These are phyloP conservation scores for Cinara cedri DNA, from an alignment of 2,888 invertebrate species.

Conservation along the genomic window DNA sequence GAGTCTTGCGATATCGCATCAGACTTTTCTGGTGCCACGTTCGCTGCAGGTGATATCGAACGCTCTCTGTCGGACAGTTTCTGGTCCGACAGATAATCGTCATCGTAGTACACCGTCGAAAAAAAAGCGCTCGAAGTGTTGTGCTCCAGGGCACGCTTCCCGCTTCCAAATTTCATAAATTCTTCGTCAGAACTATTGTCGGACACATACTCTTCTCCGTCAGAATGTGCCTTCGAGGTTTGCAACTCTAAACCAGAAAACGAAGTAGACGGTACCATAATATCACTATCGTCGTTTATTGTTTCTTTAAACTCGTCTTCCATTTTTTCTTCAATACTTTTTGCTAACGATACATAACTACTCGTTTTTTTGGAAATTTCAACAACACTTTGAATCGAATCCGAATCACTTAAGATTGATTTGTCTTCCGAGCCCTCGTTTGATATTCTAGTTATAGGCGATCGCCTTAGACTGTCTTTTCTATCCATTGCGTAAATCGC, in stretches of 20 bases:
- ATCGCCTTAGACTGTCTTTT: slow-evolving; percentile 36
- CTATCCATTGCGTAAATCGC: slow-evolving; percentile 38
- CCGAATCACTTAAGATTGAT: slow-evolving; percentile 35
- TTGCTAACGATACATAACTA: slow-evolving; percentile 11
- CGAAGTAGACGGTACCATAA: not conserved
- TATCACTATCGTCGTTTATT: not conserved
- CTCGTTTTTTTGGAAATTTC: slow-evolving; percentile 15
- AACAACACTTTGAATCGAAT: slow-evolving; percentile 35
- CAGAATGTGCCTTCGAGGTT: not conserved
- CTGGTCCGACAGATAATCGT: slow-evolving; percentile 37
- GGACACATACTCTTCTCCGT: not conserved
- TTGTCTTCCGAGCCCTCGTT: slow-evolving; percentile 58
- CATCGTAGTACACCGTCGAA: slow-evolving; percentile 31
- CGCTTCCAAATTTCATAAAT: slow-evolving; percentile 12
- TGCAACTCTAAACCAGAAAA: slow-evolving; percentile 12
- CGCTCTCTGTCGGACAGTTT: slow-evolving; percentile 1
- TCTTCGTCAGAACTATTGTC: not conserved
- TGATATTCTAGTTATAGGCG: slow-evolving; percentile 58
- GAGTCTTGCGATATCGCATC: slow-evolving; percentile 22
- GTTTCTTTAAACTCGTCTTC: not conserved
- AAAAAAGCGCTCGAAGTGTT: slow-evolving; percentile 33
- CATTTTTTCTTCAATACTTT: slow-evolving; percentile 20
- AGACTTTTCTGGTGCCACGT: not conserved
- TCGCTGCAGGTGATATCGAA: not conserved
- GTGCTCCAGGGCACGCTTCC: slow-evolving; percentile 37